Percentiles rank a stretch among this genome's conserved stretches.
Conservation (phyloP, 2,797 vertebrate species). For the Coendou prehensilis region DNA sequence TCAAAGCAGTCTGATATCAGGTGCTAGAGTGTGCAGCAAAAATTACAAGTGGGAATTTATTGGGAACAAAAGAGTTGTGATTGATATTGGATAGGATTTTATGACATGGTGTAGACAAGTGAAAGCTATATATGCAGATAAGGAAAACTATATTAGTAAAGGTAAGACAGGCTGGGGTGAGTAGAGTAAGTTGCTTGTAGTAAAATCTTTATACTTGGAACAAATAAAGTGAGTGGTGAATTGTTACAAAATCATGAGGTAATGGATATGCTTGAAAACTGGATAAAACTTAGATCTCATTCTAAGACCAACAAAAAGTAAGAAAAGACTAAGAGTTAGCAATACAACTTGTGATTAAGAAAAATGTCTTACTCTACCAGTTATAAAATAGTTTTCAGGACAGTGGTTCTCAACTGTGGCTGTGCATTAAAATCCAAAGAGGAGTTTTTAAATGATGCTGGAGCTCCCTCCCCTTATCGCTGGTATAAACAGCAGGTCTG, state of each 20-base stretch:
- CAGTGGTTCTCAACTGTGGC: neutral
- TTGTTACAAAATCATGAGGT: neutral
- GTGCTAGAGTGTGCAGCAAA: neutral
- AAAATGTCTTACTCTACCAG: neutral
- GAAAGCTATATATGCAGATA: neutral
- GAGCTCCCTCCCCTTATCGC: neutral
- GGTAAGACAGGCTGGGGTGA: neutral
- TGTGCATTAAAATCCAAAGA: neutral
- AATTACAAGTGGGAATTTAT: neutral
- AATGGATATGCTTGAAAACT: neutral
- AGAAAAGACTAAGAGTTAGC: neutral
- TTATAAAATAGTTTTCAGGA: constrained; percentile 15
- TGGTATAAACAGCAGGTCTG: neutral
- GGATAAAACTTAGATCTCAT: constrained; percentile 13
- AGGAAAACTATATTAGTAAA: neutral
- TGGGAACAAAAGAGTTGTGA: neutral
- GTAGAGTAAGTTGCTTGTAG: neutral
- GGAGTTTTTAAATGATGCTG: neutral
- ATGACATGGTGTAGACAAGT: neutral
- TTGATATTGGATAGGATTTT: neutral
- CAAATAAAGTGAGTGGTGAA: neutral
- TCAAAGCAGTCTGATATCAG: neutral
- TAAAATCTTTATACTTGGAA: neutral
- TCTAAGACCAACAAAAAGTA: neutral
- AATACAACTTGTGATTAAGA: neutral